Conservation (phyloP, 2,797 vertebrate species). For the Rhincodon typus region DNA sequence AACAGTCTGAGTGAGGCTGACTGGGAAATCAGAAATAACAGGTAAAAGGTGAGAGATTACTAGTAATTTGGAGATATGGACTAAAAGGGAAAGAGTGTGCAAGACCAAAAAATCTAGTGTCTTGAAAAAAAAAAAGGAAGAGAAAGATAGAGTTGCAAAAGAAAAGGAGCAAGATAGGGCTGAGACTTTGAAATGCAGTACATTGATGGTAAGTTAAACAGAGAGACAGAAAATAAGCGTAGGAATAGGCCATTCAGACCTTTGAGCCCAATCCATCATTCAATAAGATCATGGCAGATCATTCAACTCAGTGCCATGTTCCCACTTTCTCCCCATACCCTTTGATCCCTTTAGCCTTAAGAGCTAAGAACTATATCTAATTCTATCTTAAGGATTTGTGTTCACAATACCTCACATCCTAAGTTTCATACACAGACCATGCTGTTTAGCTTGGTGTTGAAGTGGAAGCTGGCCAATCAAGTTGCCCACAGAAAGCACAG, state of each 20-base stretch:
- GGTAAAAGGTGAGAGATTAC: background rate
- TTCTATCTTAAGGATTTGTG: background rate
- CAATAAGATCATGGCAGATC: too few relatives aligned
- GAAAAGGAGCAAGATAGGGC: background rate
- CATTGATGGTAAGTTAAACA: background rate
- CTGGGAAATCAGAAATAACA: constrained; percentile 47
- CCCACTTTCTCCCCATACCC: too few relatives aligned
- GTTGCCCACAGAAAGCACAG: background rate
- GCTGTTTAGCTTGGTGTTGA: background rate
- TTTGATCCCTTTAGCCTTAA: too few relatives aligned
- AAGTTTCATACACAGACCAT: background rate
- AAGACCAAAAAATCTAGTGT: background rate
- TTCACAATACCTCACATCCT: background rate
- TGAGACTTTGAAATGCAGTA: background rate
- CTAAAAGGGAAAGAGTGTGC: background rate
- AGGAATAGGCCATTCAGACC: too few relatives aligned
- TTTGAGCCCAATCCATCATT: too few relatives aligned
- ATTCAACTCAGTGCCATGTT: too few relatives aligned
- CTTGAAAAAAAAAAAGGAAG: background rate
- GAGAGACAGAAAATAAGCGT: too few relatives aligned
- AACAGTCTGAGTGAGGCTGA: constrained; percentile 43
- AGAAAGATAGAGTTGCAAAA: background rate
- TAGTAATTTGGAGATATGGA: background rate
- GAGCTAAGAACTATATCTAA: too few relatives aligned
- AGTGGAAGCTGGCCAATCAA: background rate